Base-by-base conservation (phyloP, 2,113 vertebrate genomes). In the Plectropomus leopardus region DNA sequence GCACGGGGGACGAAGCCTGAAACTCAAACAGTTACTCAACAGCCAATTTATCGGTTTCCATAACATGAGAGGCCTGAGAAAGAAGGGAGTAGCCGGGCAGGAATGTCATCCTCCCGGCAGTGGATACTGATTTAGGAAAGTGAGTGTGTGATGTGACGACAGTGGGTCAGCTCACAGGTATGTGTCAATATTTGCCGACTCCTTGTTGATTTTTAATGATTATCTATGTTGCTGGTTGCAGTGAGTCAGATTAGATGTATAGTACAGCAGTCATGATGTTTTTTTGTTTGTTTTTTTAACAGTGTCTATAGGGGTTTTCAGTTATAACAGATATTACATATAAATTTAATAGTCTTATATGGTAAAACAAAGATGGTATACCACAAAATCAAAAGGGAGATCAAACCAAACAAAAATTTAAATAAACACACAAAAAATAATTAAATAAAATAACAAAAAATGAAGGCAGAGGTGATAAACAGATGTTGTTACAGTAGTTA, bases 11-110 rank as follows among this genome's bases (percentile, higher is more conserved):
- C 48, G 16, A 17, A 74, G 67, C 73, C 75, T 63, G 75, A 88
- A 88, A 90, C 74, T 85, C 86, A 86, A 91, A 91, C 88, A 89
- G 55, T 88, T 80, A 61, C 82, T 80, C 74, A 76, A 67, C 71
- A 74, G 54, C 40, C 47, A 68, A 26, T 71, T 70, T 72, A 44
- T 67, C 64, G n/a, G 85, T 85, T 72, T 82, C 68, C 77, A 77
- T 72, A 85, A 89, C 86, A 84, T 23, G 67, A 86, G 82, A 78
- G 74, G 82, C 78, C 79, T 71, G 72, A 78, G 80, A 89, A 61
- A 69, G 57, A 47, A 69, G 61, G 6, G 78, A 40, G 69, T 59
- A 76, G 84, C 58, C 24, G 50, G n/a, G 9, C 61, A 63, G 78
- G 70, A 87, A 84, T 76, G 76, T 58, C 23, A 3, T 70, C 65